Evolutionary conservation across 2,113 vertebrate genomes (phyloP).

Genomic region (Cyprinus carpio): DNA sequence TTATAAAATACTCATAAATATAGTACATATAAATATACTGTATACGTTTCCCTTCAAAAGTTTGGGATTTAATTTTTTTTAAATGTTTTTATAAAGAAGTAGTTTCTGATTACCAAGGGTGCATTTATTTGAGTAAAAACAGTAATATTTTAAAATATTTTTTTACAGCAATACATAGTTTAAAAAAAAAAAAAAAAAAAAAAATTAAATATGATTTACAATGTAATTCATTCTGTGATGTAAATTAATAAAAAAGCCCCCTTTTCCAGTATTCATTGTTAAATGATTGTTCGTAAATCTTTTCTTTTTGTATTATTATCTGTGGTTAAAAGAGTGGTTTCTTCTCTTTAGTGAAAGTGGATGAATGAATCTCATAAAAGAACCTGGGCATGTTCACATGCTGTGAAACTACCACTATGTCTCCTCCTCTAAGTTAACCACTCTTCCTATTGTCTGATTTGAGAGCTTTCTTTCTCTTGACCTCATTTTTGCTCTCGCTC

Average conservation of each 20-base stretch:
- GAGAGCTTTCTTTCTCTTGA: slow-evolving; percentile 10
- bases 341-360: neutral
- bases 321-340: neutral
- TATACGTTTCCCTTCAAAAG: neutral
- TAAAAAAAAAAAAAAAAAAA: too few relatives aligned
- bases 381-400: slow-evolving; percentile 18
- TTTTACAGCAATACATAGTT: too few relatives aligned
- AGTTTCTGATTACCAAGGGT: neutral
- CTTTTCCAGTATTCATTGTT: too few relatives aligned
- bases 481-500: slow-evolving; percentile 5
- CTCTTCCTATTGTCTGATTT: slow-evolving; percentile 4
- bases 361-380: neutral
- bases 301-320: too few relatives aligned
- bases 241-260: neutral
- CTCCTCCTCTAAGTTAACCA: neutral
- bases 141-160: too few relatives aligned
- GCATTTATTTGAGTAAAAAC: neutral
- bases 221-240: neutral
- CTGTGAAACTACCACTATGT: neutral
- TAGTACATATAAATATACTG: neutral
- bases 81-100: too few relatives aligned
- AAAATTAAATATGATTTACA: too few relatives aligned
- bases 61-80: neutral
- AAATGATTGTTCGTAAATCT: too few relatives aligned
- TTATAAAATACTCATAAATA: neutral